A percentile compares a stretch with the other conserved stretches of the same genome.
These are phyloP conservation scores for Rhingia campestris DNA, from an alignment of 2,888 invertebrate genomes.

Conservation along the genomic window DNA sequence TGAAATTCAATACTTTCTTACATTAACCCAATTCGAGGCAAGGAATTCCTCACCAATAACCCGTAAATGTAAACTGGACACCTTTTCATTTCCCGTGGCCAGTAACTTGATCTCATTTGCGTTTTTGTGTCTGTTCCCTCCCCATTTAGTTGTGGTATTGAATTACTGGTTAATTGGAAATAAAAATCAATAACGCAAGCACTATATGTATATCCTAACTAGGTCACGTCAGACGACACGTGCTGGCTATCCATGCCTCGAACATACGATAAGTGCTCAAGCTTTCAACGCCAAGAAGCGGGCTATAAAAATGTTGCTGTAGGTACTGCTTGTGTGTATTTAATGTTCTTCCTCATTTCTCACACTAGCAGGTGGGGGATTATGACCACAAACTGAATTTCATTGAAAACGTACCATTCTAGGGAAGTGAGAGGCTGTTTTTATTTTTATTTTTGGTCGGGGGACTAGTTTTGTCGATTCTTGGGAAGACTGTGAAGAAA, in stretches of 20 bases:
- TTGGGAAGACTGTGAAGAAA: too few species aligned
- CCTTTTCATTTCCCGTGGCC: not conserved
- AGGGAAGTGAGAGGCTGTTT: not conserved
- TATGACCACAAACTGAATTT: not conserved
- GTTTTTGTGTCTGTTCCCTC: not conserved
- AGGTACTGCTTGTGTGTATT: not conserved
- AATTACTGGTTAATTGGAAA: constrained; percentile 3
- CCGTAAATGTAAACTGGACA: constrained; percentile 3
- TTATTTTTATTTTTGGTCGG: too few species aligned
- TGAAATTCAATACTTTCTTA: too few species aligned
- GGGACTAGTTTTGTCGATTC: too few species aligned
- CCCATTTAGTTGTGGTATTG: constrained; percentile 7
- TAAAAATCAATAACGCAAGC: constrained; percentile 2
- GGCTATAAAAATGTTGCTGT: too few species aligned
- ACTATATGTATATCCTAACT: constrained; percentile 5
- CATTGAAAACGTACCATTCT: too few species aligned
- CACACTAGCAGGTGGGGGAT: not conserved
- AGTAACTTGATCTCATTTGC: constrained; percentile 1
- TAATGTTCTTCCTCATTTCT: constrained; percentile 4
- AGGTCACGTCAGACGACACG: constrained; percentile 29
- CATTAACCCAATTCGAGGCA: not conserved
- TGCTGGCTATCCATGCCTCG: not conserved
- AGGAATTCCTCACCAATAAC: not conserved
- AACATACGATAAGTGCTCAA: not conserved
- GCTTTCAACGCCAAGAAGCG: not conserved